A percentile compares a stretch with the other conserved stretches of the same genome.
phyloP scores from a whole-genome alignment of 2,113 vertebrate species.

The Turnix velox region DNA sequence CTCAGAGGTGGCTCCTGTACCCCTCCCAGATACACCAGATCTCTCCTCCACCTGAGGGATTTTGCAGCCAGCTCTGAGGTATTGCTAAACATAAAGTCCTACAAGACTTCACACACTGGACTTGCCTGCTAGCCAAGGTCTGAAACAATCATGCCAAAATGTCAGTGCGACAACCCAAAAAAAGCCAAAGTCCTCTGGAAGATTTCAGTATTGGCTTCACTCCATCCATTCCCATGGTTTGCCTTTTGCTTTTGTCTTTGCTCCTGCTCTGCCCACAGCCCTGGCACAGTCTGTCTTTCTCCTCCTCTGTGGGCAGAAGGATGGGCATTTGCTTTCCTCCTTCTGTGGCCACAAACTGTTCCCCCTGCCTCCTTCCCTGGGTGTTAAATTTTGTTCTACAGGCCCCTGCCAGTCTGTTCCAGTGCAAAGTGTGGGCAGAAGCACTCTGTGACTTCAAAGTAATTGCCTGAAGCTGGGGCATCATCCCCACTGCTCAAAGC shows the following conservation, averaged over 20 bases:
- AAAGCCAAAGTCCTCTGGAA: background rate
- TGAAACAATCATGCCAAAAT: background rate
- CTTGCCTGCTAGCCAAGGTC: background rate
- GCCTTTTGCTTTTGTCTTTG: background rate
- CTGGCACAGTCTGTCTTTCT: background rate
- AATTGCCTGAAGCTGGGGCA: background rate
- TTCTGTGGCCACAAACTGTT: background rate
- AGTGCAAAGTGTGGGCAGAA: background rate
- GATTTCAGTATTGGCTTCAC: background rate
- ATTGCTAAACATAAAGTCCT: background rate
- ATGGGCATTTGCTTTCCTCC: background rate
- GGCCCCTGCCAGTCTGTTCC: background rate
- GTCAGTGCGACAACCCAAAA: background rate
- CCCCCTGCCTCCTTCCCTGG: background rate
- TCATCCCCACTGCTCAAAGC: fast-evolving
- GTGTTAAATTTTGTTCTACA: background rate
- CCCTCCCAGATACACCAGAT: background rate
- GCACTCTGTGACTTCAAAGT: background rate
- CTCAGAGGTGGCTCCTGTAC: background rate
- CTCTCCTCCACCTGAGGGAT: background rate
- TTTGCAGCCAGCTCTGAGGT: background rate
- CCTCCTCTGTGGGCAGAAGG: background rate
- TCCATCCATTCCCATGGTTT: background rate
- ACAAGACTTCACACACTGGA: background rate
- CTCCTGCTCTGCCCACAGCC: background rate